phyloP scores from a whole-genome alignment of 1,140 invertebrate genomes.

The Temnothorax longispinosus region DNA sequence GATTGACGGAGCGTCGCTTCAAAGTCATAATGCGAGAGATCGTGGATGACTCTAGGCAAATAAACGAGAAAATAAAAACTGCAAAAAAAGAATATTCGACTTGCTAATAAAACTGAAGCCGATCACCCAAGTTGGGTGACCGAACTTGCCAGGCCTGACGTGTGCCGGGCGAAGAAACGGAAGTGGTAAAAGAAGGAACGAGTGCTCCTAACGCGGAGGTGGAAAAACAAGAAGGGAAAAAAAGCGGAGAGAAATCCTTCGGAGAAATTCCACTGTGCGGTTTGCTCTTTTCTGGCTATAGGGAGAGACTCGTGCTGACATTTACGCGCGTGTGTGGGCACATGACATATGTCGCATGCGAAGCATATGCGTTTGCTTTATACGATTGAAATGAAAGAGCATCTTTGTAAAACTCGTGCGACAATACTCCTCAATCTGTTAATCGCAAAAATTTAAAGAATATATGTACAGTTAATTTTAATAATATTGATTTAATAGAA shows the following conservation, averaged over 20 bases:
- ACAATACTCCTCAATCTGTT: not conserved
- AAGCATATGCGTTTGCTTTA: slow-evolving; percentile 9
- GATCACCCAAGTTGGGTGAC: slow-evolving; percentile 32
- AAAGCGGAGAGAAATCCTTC: slow-evolving; percentile 28
- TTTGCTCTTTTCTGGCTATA: slow-evolving; percentile 12
- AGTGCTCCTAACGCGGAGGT: not conserved
- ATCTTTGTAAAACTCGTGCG: not conserved
- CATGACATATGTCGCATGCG: not conserved
- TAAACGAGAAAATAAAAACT: not conserved
- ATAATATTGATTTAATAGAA: not conserved
- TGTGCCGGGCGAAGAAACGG: slow-evolving; percentile 34
- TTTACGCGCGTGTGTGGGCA: slow-evolving; percentile 13
- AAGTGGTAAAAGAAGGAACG: slow-evolving; percentile 44
- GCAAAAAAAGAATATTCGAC: not conserved
- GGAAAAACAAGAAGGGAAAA: not conserved
- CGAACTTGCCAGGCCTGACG: not conserved
- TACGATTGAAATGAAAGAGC: not conserved
- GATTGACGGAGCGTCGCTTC: slow-evolving; percentile 48
- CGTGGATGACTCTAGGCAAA: slow-evolving; percentile 24
- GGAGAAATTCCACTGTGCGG: slow-evolving; percentile 58
- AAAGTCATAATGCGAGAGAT: slow-evolving; percentile 15
- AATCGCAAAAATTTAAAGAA: slow-evolving; percentile 4
- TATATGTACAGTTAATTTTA: not conserved
- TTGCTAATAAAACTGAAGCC: slow-evolving; percentile 65
- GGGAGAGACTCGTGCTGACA: slow-evolving; percentile 25